Evolutionary conservation across 2,888 invertebrate species (phyloP), one percentile per base, ranked within the genome.

Genomic region (Chrysotoxum bicinctum): DNA sequence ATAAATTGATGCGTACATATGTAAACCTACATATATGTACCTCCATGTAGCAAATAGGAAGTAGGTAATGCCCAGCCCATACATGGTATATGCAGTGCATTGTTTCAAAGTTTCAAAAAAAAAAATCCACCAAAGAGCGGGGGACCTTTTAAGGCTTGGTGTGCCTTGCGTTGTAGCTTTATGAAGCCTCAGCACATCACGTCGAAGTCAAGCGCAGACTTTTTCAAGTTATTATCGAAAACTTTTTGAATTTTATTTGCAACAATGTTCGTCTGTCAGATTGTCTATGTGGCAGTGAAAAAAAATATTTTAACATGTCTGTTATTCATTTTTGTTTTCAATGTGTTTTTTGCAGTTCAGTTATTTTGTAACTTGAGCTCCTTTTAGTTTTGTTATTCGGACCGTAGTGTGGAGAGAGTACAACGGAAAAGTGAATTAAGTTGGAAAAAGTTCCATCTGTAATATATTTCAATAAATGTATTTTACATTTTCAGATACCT

Each of bases 191-290:
- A 72, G 40, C 43, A 68, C 68, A 74, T 68, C 74, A 73, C 19
- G 60, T 74, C 74, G 60, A 74, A 74, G 40, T 60, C 60, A 60
- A 60, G 60, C 16, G 52, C 66, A 79, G 74, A 74, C 79, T 60
- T 79, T n/a, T 79, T 74, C 60, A 58, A 74, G 32, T 79, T 79
- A 43, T 60, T 68, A 52, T 60, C 74, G 60, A 60, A 68, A 79
- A 74, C 35, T 79, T 74, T 64, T 54, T 45, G 54, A 66, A 64
- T 74, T 64, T 64, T 56, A 73, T 73, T 52, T 73, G 60, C 26
- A n/a, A 50, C 45, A 62, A 21, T 21, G 40, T 40, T 60, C 60
- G 60, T 60, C 60, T 60, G 60, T 32, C 58, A 40, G 58, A 69
- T 21, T 76, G 35, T 60, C 40, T 40, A 16, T 26, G 8, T 54